Evolutionary conservation across 2,797 vertebrate genomes (phyloP).

Genomic region (Austrolebias charrua): DNA sequence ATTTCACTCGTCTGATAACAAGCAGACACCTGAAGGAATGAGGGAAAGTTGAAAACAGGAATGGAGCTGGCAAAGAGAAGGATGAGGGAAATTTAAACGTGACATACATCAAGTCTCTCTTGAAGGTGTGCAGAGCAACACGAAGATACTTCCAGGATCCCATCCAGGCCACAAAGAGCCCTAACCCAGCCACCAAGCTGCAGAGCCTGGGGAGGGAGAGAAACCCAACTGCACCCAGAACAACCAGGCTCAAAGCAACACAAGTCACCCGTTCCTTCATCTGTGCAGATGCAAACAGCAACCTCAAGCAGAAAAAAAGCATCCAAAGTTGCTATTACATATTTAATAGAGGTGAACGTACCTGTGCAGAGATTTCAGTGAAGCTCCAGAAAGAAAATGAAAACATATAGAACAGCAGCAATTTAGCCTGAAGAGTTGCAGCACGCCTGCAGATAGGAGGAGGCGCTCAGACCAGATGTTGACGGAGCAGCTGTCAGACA

Average conservation of each 20-base stretch:
- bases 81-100: not conserved
- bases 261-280: slow-evolving; percentile 40
- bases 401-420: not conserved
- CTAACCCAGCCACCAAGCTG: slow-evolving; percentile 74
- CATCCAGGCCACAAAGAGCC: slow-evolving; percentile 72
- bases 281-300: slow-evolving; percentile 34
- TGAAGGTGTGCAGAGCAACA: slow-evolving; percentile 77
- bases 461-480: slow-evolving; percentile 13
- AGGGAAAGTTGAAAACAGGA: not conserved
- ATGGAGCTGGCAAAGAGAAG: not conserved
- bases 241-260: slow-evolving; percentile 56
- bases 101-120: slow-evolving; percentile 81
- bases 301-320: not conserved
- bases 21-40: slow-evolving; percentile 75
- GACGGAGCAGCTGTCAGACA: slow-evolving; percentile 16
- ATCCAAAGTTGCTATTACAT: not conserved
- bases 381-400: not conserved
- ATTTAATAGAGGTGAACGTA: slow-evolving; percentile 12
- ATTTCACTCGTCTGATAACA: slow-evolving; percentile 79
- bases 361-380: slow-evolving; percentile 10
- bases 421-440: not conserved
- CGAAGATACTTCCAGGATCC: slow-evolving; percentile 79
- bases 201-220: slow-evolving; percentile 77
- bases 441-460: not conserved
- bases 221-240: slow-evolving; percentile 68